Evolutionary conservation across 2,113 vertebrate genomes (phyloP).

Genomic region (Diadophis punctatus): DNA sequence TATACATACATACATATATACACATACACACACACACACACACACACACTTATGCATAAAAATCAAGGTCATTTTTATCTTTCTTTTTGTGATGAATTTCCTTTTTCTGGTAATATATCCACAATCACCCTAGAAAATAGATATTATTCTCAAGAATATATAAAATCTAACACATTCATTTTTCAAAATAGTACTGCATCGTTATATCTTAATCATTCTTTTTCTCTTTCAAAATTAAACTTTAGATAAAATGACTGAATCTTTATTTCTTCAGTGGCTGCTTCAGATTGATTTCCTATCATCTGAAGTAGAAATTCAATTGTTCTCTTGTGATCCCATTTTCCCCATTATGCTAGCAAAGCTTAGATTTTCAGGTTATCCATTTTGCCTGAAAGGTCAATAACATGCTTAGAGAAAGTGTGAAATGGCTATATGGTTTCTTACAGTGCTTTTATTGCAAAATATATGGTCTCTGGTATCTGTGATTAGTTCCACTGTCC

Average conservation of each 20-base stretch:
- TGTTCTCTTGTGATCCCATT: constrained; percentile 7
- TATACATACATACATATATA: too few species aligned
- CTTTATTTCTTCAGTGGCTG: background rate
- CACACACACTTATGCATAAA: background rate
- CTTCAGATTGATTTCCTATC: constrained; percentile 10
- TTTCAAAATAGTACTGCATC: background rate
- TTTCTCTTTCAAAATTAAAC: background rate
- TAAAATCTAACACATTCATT: background rate
- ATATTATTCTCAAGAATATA: background rate
- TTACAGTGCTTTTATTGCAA: constrained; percentile 16
- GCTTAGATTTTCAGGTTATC: background rate
- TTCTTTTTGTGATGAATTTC: background rate
- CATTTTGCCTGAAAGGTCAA: constrained; percentile 15
- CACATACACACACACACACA: too few species aligned
- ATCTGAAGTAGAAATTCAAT: background rate
- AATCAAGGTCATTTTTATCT: background rate
- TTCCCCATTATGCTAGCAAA: background rate
- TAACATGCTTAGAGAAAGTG: background rate
- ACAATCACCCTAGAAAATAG: background rate
- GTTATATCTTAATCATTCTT: background rate
- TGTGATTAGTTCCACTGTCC: constrained; percentile 26
- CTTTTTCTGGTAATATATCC: background rate
- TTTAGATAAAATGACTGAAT: background rate
- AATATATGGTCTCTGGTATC: constrained; percentile 1
- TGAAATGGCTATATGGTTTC: background rate